These are phyloP conservation scores for Parnassius glacialis DNA, from an alignment of 2,888 invertebrate species.

Conservation along the genomic window DNA sequence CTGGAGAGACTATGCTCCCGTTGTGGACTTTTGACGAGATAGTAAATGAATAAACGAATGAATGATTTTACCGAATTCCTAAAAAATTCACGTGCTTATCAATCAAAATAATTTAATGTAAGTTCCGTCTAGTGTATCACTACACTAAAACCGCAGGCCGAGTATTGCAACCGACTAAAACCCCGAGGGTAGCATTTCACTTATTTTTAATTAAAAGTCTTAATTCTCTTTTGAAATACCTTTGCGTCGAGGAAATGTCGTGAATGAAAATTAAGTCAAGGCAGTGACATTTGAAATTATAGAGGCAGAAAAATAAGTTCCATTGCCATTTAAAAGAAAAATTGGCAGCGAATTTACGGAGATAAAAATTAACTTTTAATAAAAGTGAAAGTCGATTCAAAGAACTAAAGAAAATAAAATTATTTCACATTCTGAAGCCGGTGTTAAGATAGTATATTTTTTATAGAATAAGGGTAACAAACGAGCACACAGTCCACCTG, in stretches of 20 bases:
- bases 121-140: not conserved
- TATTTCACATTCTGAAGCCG: too few species aligned
- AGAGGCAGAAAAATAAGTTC: not conserved
- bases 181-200: constrained; percentile 5
- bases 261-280: constrained; percentile 9
- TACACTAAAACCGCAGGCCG: not conserved
- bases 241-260: constrained; percentile 13
- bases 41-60: too few species aligned
- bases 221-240: constrained; percentile 23
- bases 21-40: too few species aligned
- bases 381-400: too few species aligned
- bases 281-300: constrained; percentile 6
- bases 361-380: too few species aligned
- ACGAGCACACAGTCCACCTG: too few species aligned
- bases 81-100: not conserved
- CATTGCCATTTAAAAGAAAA: not conserved
- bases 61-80: too few species aligned
- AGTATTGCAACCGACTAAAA: not conserved
- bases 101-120: not conserved
- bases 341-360: too few species aligned
- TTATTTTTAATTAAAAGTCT: constrained; percentile 26
- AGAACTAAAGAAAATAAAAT: too few species aligned
- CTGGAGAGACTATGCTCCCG: too few species aligned
- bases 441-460: too few species aligned
- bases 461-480: too few species aligned